Percentiles rank a stretch among this genome's conserved stretches.
phyloP scores from a whole-genome alignment of 2,113 vertebrate genomes.

The Periophthalmodon schlosseri region DNA sequence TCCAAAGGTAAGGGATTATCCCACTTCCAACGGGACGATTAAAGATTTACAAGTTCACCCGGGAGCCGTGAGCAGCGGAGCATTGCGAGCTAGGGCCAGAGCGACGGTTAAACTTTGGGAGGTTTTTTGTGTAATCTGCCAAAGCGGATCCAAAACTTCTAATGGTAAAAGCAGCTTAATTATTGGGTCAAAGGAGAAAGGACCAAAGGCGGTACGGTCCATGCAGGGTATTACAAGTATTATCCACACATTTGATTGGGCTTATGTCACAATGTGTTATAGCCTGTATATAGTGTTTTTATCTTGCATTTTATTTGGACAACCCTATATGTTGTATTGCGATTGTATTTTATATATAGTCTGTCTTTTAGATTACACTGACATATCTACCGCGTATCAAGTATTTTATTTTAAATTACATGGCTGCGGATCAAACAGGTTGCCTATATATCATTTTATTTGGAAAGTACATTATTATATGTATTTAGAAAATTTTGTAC shows the following conservation, averaged over 20 bases:
- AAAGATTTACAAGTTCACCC: constrained; percentile 19
- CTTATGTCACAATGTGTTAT: background rate
- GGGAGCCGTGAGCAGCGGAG: constrained; percentile 4
- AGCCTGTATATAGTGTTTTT: background rate
- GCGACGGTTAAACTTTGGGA: constrained; percentile 27
- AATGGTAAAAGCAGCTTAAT: constrained; percentile 65
- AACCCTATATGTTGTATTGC: too few species aligned
- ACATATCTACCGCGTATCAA: too few species aligned
- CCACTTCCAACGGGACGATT: constrained; percentile 19
- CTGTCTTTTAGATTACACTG: too few species aligned
- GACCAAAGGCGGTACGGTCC: constrained; percentile 15
- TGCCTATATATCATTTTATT: background rate
- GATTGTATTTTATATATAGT: too few species aligned
- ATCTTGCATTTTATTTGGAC: background rate
- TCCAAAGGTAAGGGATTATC: constrained; percentile 19
- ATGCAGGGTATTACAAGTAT: constrained; percentile 24
- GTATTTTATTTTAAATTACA: too few species aligned
- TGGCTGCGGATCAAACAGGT: too few species aligned
- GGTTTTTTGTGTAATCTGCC: constrained; percentile 36
- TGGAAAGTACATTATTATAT: background rate
- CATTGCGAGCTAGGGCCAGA: constrained; percentile 15
- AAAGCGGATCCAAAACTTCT: constrained; percentile 56
- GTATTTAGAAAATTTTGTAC: background rate
- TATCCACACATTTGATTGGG: background rate
- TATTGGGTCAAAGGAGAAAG: constrained; percentile 66